Conservation (phyloP, 2,797 vertebrate genomes). For the Semotilus atromaculatus region DNA sequence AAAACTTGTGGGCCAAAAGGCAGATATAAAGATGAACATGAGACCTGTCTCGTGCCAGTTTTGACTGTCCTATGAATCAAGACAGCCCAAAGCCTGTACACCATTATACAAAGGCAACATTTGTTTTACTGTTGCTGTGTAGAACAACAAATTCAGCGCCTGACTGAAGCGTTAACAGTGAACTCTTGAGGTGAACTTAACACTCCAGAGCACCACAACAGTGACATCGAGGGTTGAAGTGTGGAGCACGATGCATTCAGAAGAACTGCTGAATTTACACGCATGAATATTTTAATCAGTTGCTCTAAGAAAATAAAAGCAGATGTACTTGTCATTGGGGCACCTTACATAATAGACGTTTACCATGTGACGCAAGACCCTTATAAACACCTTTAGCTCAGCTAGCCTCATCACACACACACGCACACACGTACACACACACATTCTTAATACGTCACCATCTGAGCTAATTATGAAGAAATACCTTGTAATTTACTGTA, state of each 20-base stretch:
- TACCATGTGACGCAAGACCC: slow-evolving; percentile 4
- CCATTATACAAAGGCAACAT: slow-evolving; percentile 50
- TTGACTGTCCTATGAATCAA: slow-evolving; percentile 39
- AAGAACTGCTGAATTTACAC: slow-evolving; percentile 4
- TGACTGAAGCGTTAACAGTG: slow-evolving; percentile 34
- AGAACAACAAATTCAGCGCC: slow-evolving; percentile 43
- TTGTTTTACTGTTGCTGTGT: slow-evolving; percentile 44
- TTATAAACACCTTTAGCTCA: slow-evolving; percentile 25
- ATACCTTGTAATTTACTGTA: background rate
- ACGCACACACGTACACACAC: background rate
- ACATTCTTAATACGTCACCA: slow-evolving; percentile 8
- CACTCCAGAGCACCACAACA: slow-evolving; percentile 9
- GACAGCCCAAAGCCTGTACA: slow-evolving; percentile 41
- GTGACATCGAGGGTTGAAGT: background rate
- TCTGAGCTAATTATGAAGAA: background rate
- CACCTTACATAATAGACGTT: slow-evolving; percentile 34
- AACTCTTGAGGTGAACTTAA: slow-evolving; percentile 1
- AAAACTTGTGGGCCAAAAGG: slow-evolving; percentile 5
- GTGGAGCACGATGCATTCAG: background rate
- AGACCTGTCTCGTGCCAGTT: slow-evolving; percentile 43
- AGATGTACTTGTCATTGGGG: background rate
- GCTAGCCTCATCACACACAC: slow-evolving; percentile 16
- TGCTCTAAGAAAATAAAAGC: background rate
- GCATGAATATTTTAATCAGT: background rate
- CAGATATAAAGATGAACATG: slow-evolving; percentile 36